These are phyloP conservation scores for Tretioscincus oriximinensis DNA, from an alignment of 2,113 vertebrate genomes.

Conservation along the genomic window DNA sequence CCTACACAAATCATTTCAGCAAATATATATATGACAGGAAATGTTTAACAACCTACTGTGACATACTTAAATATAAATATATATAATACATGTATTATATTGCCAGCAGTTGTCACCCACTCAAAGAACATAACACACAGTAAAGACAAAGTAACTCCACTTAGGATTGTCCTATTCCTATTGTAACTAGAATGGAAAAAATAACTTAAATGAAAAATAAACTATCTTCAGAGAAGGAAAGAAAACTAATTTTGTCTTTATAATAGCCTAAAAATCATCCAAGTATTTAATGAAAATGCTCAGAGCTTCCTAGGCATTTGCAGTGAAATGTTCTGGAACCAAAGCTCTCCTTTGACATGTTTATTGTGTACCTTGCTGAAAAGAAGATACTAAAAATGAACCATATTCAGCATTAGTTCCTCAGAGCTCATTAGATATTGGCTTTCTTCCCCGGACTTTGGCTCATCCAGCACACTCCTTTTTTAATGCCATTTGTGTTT, in stretches of 20 bases:
- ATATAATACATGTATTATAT: slow-evolving; percentile 2
- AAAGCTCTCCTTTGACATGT: not conserved
- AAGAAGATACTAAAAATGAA: not conserved
- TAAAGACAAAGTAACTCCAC: slow-evolving; percentile 42
- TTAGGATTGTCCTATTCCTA: slow-evolving; percentile 54
- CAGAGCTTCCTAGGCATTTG: not conserved
- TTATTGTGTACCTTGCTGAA: not conserved
- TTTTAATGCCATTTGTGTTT: too few species aligned
- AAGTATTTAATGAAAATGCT: not conserved
- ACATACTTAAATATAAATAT: not conserved
- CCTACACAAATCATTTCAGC: not conserved
- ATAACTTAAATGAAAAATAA: slow-evolving; percentile 58
- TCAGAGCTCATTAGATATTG: not conserved
- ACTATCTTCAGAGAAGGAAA: slow-evolving; percentile 58
- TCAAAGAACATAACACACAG: slow-evolving; percentile 38
- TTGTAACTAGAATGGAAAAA: slow-evolving; percentile 56
- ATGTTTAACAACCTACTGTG: slow-evolving; percentile 34
- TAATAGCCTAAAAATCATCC: slow-evolving; percentile 9
- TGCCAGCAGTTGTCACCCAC: slow-evolving; percentile 52
- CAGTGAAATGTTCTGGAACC: not conserved
- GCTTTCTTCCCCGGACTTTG: not conserved
- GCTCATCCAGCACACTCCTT: too few species aligned
- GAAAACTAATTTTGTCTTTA: slow-evolving; percentile 35
- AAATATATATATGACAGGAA: not conserved
- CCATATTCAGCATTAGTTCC: not conserved